Evolutionary conservation across 1,140 invertebrate species (phyloP).

Genomic region (Mamestra configurata): DNA sequence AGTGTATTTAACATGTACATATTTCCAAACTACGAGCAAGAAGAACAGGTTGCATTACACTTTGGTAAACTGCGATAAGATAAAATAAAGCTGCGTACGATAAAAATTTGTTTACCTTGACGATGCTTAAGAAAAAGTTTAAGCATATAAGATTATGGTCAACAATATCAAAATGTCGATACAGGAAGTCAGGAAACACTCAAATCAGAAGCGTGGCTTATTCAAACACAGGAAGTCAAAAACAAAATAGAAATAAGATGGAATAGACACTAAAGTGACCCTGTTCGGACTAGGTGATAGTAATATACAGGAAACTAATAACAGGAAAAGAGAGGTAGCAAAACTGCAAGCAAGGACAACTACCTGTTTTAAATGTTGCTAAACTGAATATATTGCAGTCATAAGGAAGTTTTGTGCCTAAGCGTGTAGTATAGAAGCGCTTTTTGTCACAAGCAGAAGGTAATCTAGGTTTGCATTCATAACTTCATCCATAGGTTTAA

Average conservation of each 20-base stretch:
- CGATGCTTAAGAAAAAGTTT: background rate
- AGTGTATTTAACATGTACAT: background rate
- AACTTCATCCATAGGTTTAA: background rate
- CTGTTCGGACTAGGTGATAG: conserved; percentile 30
- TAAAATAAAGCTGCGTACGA: conserved; percentile 13
- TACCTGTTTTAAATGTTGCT: conserved; percentile 35
- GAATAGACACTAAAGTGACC: conserved; percentile 27
- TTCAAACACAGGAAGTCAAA: conserved; percentile 20
- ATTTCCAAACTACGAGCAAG: conserved; percentile 1
- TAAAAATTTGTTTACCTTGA: conserved; percentile 15
- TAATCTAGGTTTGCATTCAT: background rate
- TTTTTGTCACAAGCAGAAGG: background rate
- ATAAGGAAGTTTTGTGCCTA: conserved; percentile 36
- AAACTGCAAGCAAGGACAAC: conserved; percentile 35
- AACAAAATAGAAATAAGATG: conserved; percentile 22
- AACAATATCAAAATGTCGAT: background rate
- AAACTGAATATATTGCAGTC: background rate
- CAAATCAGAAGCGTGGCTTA: background rate
- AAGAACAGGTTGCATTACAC: conserved; percentile 2
- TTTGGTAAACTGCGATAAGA: conserved; percentile 19
- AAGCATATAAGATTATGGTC: background rate
- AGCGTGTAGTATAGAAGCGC: background rate
- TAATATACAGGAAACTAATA: conserved; percentile 18
- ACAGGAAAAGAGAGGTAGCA: conserved; percentile 42
- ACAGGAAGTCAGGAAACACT: conserved; percentile 13